Percentiles rank a stretch among this genome's conserved stretches.
Evolutionary conservation across 2,797 vertebrate species (phyloP).

Genomic region (Darevskia nairensis): DNA sequence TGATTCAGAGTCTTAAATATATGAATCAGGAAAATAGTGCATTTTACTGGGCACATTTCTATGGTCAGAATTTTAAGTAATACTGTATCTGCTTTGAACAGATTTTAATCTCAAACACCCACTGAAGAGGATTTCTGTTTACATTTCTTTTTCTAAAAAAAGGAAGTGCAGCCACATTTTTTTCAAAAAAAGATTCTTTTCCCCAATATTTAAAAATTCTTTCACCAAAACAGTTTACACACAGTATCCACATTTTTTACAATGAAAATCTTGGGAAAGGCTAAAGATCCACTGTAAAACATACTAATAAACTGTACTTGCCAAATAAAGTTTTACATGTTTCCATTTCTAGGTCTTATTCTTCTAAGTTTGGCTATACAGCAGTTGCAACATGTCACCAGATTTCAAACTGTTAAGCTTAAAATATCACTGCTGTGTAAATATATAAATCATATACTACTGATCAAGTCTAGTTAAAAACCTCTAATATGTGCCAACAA

Average conservation of each 20-base stretch:
- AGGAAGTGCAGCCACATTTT: accelerated
- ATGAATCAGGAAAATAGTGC: background rate
- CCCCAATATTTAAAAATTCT: background rate
- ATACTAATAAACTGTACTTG: slow-evolving; percentile 20
- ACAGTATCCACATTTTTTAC: background rate
- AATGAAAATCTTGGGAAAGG: slow-evolving; percentile 12
- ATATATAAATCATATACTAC: background rate
- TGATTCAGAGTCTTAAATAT: background rate
- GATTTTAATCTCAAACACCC: accelerated
- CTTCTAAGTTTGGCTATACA: slow-evolving; percentile 28
- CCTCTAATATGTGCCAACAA: background rate
- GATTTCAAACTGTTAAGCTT: slow-evolving; percentile 5
- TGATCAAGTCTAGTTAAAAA: background rate
- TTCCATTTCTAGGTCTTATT: slow-evolving; percentile 14
- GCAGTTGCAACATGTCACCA: background rate
- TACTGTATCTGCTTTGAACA: accelerated
- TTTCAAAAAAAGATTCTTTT: slow-evolving; percentile 1
- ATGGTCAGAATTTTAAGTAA: background rate
- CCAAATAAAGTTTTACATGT: slow-evolving; percentile 36
- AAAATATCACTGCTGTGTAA: background rate
- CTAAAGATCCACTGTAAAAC: slow-evolving; percentile 24
- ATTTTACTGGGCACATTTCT: accelerated
- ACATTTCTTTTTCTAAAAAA: background rate
- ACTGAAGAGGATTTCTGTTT: background rate
- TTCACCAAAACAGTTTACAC: slow-evolving; percentile 23